Conservation (phyloP, 2,888 invertebrate species). For the Adelognathus sp. region DNA sequence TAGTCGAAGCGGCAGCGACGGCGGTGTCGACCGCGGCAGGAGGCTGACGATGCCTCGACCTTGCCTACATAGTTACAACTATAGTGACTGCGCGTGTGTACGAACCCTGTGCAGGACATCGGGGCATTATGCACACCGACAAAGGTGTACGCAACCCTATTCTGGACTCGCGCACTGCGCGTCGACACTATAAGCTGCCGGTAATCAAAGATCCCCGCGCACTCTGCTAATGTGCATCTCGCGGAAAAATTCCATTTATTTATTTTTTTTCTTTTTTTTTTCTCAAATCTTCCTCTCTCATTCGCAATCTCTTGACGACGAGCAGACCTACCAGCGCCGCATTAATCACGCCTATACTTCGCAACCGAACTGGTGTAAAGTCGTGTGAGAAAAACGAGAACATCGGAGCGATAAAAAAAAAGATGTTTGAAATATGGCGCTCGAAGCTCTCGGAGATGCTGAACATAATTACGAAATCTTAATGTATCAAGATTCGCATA, state of each 20-base stretch:
- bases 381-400: background rate
- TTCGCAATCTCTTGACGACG: slow-evolving; percentile 1
- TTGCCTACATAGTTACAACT: slow-evolving; percentile 49
- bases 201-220: slow-evolving; percentile 59
- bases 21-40: slow-evolving; percentile 39
- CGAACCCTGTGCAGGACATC: too few species aligned
- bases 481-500: background rate
- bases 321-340: background rate
- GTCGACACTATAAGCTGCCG: slow-evolving; percentile 48
- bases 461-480: background rate
- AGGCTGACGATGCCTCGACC: slow-evolving; percentile 60
- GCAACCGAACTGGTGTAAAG: background rate
- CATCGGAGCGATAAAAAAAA: background rate
- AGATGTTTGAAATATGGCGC: slow-evolving; percentile 4
- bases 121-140: slow-evolving; percentile 17
- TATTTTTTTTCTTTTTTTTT: background rate
- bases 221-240: slow-evolving; percentile 34
- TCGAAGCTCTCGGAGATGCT: background rate
- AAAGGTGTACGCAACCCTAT: slow-evolving; percentile 8
- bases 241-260: background rate
- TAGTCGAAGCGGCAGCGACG: slow-evolving; percentile 43
- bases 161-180: background rate
- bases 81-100: too few species aligned
- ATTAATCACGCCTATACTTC: slow-evolving; percentile 29
- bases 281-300: background rate